Percentiles rank a stretch among this genome's conserved stretches.
Evolutionary conservation across 2,888 invertebrate species (phyloP).

Genomic region (Lordiphosa andalusiaca): DNA sequence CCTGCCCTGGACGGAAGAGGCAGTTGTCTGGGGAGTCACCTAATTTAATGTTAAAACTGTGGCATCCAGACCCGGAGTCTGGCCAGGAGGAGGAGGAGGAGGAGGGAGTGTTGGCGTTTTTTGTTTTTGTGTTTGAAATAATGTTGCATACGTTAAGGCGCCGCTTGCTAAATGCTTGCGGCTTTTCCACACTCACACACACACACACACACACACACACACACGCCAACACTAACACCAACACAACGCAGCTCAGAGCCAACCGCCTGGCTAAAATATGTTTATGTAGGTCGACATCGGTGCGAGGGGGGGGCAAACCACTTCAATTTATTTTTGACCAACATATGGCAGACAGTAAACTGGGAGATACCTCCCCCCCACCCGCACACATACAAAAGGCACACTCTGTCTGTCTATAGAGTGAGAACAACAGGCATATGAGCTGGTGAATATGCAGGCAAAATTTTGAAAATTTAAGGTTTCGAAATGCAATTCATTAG

Average conservation of each 20-base stretch:
- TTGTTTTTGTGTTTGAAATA: slow-evolving; percentile 51
- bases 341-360: slow-evolving; percentile 56
- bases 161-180: slow-evolving; percentile 65
- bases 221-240: no score
- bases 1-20: slow-evolving; percentile 39
- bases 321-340: slow-evolving; percentile 74
- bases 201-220: no score
- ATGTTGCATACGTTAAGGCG: slow-evolving; percentile 67
- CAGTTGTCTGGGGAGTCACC: slow-evolving; percentile 33
- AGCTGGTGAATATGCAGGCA: not conserved
- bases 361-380: not conserved
- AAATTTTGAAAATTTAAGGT: no score
- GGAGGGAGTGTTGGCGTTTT: slow-evolving; percentile 52
- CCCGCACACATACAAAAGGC: slow-evolving; percentile 4
- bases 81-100: slow-evolving; percentile 27
- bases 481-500: no score
- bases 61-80: slow-evolving; percentile 27
- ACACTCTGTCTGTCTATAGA: not conserved
- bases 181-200: slow-evolving; percentile 14
- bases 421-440: not conserved
- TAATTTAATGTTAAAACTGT: slow-evolving; percentile 63
- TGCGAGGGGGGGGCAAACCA: slow-evolving; percentile 39
- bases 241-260: slow-evolving; percentile 36
- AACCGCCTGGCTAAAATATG: slow-evolving; percentile 53
- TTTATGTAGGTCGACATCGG: slow-evolving; percentile 48